Evolutionary conservation across 2,113 vertebrate genomes (phyloP), one percentile per base, ranked within the genome.

Genomic region (Corythornis madagascariensis): DNA sequence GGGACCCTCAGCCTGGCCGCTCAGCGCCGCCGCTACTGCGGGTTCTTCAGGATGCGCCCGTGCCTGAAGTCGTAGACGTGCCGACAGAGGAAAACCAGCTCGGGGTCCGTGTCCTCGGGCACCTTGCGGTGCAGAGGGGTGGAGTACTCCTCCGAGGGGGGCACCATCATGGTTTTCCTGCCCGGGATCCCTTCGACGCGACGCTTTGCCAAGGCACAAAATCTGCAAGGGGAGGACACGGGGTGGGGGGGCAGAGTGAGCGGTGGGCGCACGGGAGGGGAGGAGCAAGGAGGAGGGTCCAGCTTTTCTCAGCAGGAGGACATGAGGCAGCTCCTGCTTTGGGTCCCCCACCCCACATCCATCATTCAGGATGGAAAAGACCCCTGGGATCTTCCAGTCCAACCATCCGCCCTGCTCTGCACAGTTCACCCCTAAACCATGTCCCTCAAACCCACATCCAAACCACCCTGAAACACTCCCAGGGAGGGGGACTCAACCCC

Each of bases 161-260:
- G 99, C 90, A 99, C 99, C 98, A 99, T 90, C 26, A 98, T 97
- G 89, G 98, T 98, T 97, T 98, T 98, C 75, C 97, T 98, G 97
- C 98, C 98, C 4, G 97, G 97, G 75, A 98, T 98, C 63, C 99
- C 99, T 93, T 99, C 99, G 20, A 98, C 98, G 60, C 98, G 98
- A 97, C 99, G 98, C 97, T 99, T 99, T 95, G 98, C 98, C 99
- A 99, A 99, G 99, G 99, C 99, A 99, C 99, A 99, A 98, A 99
- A 99, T 98, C 99, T 99, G 97, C 43, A 93, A 91, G 0, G 53
- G 22, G 86, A 88, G 18, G 3, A 28, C 25, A 61, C 38, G 38
- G 38, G 38, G 38, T 4, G 10, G 38, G 38, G 4, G 0, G 5
- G 13, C 26, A 31, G 40, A 43, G 42, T 92, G 25, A 59, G 11